Base-by-base conservation (phyloP, 2,888 invertebrate genomes). In the Gymnocheta viridis region DNA sequence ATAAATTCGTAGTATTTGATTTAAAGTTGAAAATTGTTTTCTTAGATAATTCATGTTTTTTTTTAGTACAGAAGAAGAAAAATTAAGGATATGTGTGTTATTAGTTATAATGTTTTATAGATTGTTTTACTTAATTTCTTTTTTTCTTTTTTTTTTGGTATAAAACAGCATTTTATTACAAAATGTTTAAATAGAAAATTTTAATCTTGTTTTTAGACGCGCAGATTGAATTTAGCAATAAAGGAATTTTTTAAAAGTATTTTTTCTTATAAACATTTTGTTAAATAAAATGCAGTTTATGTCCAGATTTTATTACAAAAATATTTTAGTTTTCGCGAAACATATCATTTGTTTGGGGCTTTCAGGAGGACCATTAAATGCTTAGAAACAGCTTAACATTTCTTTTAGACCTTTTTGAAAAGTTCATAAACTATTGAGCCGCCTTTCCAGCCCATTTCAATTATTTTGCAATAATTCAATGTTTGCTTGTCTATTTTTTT, bases 1-100 rank as follows among this genome's bases (percentile, higher is more conserved):
- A 54, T 84, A 85, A 85, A 84, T 82, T 78, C 69, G 79, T 79
- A 73, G 66, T 64, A 35, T 19, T 54, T 74, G 49, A 12, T 51
- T 60, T 69, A n/a, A 27, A 44, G 4, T 60, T 78, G 17, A 27
- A 49, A 38, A 5, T 38, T 24, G 14, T 35, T 41, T n/a, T 14
- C 4, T 56, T 29, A 54, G n/a, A 19, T n/a, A 54, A 41, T 4
- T 12, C 54, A 41, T 19, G 41, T 9, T 19, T 12, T 27, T 2
- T 12, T 24, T 32, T 35, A 49, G n/a, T 56, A 19, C 3, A 41
- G 41, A 9, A 54, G 29, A 47, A 12, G 27, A 24, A 12, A 24
- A 58, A 14, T 47, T 4, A n/a, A 64, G 51, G 79, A 79, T 79
- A 79, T 79, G 79, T 79, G 64, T 70, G 0, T 56, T 32, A 9